Percentiles rank a stretch among this genome's conserved stretches.
Conservation (phyloP, 2,113 vertebrate species). For the Thinocorus orbignyianus region DNA sequence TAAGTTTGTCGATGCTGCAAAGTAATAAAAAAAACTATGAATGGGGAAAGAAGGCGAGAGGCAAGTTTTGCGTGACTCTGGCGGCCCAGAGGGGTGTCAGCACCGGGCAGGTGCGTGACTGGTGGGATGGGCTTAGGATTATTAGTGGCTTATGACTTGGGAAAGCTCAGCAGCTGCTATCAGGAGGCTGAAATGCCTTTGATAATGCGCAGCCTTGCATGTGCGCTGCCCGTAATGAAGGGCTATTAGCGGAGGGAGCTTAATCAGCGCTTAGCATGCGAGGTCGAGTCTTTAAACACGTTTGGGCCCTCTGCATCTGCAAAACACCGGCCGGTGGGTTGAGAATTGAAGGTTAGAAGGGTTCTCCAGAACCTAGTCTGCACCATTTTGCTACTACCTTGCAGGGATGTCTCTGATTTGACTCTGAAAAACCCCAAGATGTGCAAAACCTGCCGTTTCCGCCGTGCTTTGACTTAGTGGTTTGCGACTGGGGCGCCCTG, state of each 20-base stretch:
- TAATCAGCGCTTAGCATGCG: not conserved
- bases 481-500: not conserved
- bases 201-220: not conserved
- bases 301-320: not conserved
- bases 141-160: not conserved
- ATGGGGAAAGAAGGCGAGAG: not conserved
- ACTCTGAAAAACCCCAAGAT: not conserved
- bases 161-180: not conserved
- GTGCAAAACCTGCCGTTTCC: not conserved
- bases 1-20: not conserved
- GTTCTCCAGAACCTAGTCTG: not conserved
- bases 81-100: not conserved
- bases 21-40: not conserved
- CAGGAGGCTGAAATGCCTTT: not conserved
- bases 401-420: not conserved
- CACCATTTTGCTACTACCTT: not conserved
- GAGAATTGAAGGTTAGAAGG: not conserved
- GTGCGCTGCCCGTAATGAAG: not conserved
- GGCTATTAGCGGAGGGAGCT: not conserved
- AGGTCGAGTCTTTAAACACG: not conserved
- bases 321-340: rapidly evolving
- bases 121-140: not conserved
- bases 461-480: rapidly evolving
- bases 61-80: conserved; percentile 12
- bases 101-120: not conserved